A percentile compares a stretch with the other conserved stretches of the same genome.
These are phyloP conservation scores for Steinernema khuongi DNA, from an alignment of 1,140 invertebrate species.

Conservation along the genomic window DNA sequence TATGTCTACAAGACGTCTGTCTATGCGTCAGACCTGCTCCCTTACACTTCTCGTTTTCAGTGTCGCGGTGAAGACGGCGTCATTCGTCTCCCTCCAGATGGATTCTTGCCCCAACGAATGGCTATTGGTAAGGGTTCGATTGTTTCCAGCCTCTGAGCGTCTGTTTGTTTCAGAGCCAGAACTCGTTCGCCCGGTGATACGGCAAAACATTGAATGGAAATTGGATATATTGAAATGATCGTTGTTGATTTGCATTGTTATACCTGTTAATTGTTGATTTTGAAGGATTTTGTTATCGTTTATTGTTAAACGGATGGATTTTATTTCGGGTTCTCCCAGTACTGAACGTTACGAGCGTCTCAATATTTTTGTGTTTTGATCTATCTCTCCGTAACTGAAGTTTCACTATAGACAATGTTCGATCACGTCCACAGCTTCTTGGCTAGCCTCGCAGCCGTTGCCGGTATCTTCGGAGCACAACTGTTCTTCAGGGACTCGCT, in stretches of 20 bases:
- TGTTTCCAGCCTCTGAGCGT: neutral
- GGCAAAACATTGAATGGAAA: conserved; percentile 42
- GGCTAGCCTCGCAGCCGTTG: no score
- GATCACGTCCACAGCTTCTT: no score
- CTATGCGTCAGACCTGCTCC: neutral
- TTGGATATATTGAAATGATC: conserved; percentile 40
- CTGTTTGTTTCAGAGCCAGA: conserved; percentile 37
- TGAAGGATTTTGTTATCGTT: conserved; percentile 34
- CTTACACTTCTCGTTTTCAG: conserved; percentile 33
- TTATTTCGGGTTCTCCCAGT: neutral
- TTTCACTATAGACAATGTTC: no score
- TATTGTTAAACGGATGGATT: conserved; percentile 18
- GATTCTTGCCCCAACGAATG: conserved; percentile 37
- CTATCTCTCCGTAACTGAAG: no score
- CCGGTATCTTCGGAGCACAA: no score
- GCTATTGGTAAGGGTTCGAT: conserved; percentile 23
- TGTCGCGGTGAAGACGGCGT: conserved; percentile 43
- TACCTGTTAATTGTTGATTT: conserved; percentile 27
- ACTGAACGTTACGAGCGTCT: neutral
- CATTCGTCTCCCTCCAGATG: conserved; percentile 31
- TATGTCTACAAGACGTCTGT: no score
- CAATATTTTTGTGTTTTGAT: conserved; percentile 16
- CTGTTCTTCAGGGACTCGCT: no score
- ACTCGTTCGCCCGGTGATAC: conserved; percentile 39
- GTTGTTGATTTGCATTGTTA: conserved; percentile 30